These are phyloP conservation scores for Scortum barcoo DNA, from an alignment of 2,113 vertebrate genomes.

Conservation along the genomic window DNA sequence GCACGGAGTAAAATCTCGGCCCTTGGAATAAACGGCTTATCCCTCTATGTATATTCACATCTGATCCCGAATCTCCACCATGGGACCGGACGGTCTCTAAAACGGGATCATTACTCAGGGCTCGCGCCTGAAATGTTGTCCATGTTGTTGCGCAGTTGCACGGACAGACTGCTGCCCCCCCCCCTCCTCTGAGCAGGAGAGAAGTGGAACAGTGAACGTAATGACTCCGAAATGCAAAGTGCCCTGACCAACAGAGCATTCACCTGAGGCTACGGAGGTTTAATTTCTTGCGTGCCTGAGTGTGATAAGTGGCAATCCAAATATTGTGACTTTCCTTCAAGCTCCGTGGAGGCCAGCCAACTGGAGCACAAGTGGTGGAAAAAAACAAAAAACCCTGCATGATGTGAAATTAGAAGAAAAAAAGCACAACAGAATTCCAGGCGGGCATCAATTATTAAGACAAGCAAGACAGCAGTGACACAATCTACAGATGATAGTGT, in stretches of 20 bases:
- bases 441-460: conserved; percentile 69
- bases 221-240: conserved; percentile 65
- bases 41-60: conserved; percentile 30
- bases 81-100: conserved; percentile 19
- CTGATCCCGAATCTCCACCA: conserved; percentile 18
- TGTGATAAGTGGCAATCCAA: conserved; percentile 70
- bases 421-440: conserved; percentile 40
- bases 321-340: conserved; percentile 70
- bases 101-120: conserved; percentile 32
- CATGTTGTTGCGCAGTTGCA: conserved; percentile 17
- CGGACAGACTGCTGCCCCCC: not conserved
- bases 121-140: conserved; percentile 23
- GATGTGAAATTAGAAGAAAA: conserved; percentile 40
- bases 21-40: conserved; percentile 47
- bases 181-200: not conserved
- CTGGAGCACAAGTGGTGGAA: conserved; percentile 19
- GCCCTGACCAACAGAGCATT: conserved; percentile 63
- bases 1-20: conserved; percentile 20
- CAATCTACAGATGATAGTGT: conserved; percentile 23
- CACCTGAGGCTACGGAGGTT: conserved; percentile 61
- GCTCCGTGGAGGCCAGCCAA: conserved; percentile 53
- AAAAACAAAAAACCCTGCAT: not conserved
- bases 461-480: conserved; percentile 37
- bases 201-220: conserved; percentile 54
- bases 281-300: conserved; percentile 70